These are phyloP conservation scores for Maccullochella peelii DNA, from an alignment of 2,113 vertebrate genomes.

Conservation along the genomic window DNA sequence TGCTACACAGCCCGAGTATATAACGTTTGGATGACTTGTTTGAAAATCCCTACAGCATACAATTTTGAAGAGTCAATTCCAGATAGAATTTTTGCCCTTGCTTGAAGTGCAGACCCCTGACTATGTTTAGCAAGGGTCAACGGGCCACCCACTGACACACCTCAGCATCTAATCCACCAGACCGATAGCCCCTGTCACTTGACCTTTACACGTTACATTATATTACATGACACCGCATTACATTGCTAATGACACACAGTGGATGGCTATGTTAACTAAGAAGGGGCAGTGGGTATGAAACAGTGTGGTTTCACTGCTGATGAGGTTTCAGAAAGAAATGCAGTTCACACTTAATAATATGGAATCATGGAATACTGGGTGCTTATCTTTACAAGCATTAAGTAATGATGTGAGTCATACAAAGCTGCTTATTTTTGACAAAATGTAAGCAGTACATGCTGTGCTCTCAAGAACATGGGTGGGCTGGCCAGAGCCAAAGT, in stretches of 20 bases:
- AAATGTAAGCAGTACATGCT: constrained; percentile 54
- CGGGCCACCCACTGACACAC: background rate
- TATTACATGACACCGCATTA: constrained; percentile 37
- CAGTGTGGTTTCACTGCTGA: constrained; percentile 1
- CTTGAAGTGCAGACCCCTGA: constrained; percentile 1
- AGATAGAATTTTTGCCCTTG: background rate
- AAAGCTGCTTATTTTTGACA: constrained; percentile 37
- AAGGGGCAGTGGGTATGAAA: background rate
- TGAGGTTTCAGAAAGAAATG: background rate
- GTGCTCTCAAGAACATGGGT: constrained; percentile 58
- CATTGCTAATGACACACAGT: constrained; percentile 45
- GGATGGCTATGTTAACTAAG: constrained; percentile 28
- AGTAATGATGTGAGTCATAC: constrained; percentile 35
- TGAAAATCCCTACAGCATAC: background rate
- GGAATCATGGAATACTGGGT: constrained; percentile 8
- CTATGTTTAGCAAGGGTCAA: constrained; percentile 28
- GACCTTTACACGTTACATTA: constrained; percentile 48
- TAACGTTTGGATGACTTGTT: background rate
- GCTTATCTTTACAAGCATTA: background rate
- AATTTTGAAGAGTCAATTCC: background rate
- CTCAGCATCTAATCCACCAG: constrained; percentile 32
- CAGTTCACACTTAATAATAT: background rate
- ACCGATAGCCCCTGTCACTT: constrained; percentile 36
- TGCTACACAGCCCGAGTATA: background rate
- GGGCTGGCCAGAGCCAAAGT: constrained; percentile 53